phyloP scores from a whole-genome alignment of 2,113 vertebrate genomes.

The Varanus komodoensis region DNA sequence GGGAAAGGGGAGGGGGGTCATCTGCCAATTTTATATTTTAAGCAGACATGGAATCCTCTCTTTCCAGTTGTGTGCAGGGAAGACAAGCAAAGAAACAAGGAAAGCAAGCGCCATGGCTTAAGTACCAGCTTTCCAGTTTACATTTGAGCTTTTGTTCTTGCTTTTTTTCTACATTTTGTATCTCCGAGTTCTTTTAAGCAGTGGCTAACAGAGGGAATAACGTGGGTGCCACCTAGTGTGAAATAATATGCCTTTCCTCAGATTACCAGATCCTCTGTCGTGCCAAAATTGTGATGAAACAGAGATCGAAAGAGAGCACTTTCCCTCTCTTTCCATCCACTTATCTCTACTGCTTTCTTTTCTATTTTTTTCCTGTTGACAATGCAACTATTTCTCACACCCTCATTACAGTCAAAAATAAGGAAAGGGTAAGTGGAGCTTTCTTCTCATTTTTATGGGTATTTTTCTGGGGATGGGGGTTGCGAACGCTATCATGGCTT shows the following conservation, averaged over 20 bases:
- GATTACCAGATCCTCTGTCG: slow-evolving; percentile 43
- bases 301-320: slow-evolving; percentile 31
- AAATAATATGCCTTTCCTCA: slow-evolving; percentile 28
- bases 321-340: slow-evolving; percentile 32
- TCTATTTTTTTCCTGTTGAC: slow-evolving; percentile 26
- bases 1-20: slow-evolving; percentile 60
- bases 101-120: slow-evolving; percentile 18
- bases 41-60: slow-evolving; percentile 2
- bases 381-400: slow-evolving; percentile 55
- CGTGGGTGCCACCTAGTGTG: slow-evolving; percentile 14
- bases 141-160: slow-evolving; percentile 41
- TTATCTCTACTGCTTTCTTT: slow-evolving; percentile 40
- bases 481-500: background rate
- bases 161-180: slow-evolving; percentile 45
- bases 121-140: slow-evolving; percentile 53
- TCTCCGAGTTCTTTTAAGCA: slow-evolving; percentile 46
- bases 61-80: slow-evolving; percentile 45
- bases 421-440: slow-evolving; percentile 28
- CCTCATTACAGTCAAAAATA: slow-evolving; percentile 35
- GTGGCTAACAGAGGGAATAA: slow-evolving; percentile 43
- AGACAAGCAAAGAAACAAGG: slow-evolving; percentile 52
- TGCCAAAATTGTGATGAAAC: slow-evolving; percentile 60
- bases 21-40: slow-evolving; percentile 53
- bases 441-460: slow-evolving; percentile 33
- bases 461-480: background rate